Base-by-base conservation (phyloP, 1,140 invertebrate species). In the Brachionus angularis region DNA sequence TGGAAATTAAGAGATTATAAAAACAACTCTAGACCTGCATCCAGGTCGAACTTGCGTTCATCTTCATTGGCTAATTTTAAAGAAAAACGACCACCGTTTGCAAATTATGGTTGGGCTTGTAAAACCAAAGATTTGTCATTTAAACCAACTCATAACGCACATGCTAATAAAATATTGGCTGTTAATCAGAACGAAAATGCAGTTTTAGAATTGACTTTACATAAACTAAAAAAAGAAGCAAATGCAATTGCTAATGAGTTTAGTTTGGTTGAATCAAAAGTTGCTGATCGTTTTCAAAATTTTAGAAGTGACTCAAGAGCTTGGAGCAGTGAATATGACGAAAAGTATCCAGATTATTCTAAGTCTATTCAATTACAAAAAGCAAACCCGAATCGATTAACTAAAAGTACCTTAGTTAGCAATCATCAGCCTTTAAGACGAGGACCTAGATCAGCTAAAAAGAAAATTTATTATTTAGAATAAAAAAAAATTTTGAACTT, bases 251-350 rank as follows among this genome's bases (percentile, higher is more conserved):
- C 62, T 1, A 67, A 67, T 50, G 62, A 67, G n/a, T 67, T 47
- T 16, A 67, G 62, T 47, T 27, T 33, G 18, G 29, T 67, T 14
- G 62, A 67, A 46, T 67, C 62, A 47, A 29, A 67, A n/a, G 23
- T 67, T 12, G 62, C 62, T 2, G 8, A 67, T 29, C 33, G 16
- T 16, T 67, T 29, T 47, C 21, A 67, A 18, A 47, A 46, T 34
- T 10, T 33, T 21, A 31, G 62, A 46, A 67, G 62, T 25, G 62
- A 67, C 47, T 67, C 62, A 14, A 23, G 62, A 5, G 23, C 23
- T 14, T 67, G 62, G 62, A 67, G 47, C 18, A 67, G 62, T 50
- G 62, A 67, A 23, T 67, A 67, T 50, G 62, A 67, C 36, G 62
- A 67, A 67, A 67, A 67, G 31, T 67, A 47, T 67, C 23, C 62